phyloP scores from a whole-genome alignment of 2,888 invertebrate species.

The Metopia argyrocephala region DNA sequence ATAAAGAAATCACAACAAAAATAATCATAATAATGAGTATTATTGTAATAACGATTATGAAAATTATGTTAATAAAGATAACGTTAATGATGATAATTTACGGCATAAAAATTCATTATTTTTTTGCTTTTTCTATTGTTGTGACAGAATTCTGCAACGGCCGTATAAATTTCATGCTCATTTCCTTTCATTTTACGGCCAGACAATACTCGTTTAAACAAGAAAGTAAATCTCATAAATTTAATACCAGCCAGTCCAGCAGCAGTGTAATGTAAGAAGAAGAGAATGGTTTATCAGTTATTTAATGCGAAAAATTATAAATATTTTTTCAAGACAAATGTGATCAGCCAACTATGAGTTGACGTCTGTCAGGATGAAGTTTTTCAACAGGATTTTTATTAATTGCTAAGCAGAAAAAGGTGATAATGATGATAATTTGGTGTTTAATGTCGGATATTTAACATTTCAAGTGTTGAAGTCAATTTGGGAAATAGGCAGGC shows the following conservation, averaged over 20 bases:
- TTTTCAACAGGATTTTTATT: too few species aligned
- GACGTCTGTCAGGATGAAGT: too few species aligned
- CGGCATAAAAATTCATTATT: slow-evolving; percentile 52
- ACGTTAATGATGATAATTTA: slow-evolving; percentile 45
- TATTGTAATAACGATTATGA: slow-evolving; percentile 13
- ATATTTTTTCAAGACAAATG: too few species aligned
- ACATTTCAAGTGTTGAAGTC: too few species aligned
- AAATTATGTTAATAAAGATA: slow-evolving; percentile 18
- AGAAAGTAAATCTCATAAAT: background rate
- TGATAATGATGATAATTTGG: too few species aligned
- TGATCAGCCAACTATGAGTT: too few species aligned
- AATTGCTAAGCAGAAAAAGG: too few species aligned
- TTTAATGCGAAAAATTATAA: slow-evolving; percentile 28
- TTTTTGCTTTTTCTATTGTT: too few species aligned
- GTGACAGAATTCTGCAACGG: slow-evolving; percentile 30
- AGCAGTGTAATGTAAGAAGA: background rate
- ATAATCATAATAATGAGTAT: slow-evolving; percentile 4
- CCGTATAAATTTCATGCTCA: slow-evolving; percentile 55
- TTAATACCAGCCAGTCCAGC: background rate
- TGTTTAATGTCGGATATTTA: too few species aligned
- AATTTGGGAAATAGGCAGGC: too few species aligned
- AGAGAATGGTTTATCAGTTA: slow-evolving; percentile 35
- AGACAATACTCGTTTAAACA: slow-evolving; percentile 37
- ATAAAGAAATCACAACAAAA: background rate
- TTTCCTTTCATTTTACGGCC: slow-evolving; percentile 60